phyloP scores from a whole-genome alignment of 1,140 invertebrate species.

The Piezodorus guildinii region DNA sequence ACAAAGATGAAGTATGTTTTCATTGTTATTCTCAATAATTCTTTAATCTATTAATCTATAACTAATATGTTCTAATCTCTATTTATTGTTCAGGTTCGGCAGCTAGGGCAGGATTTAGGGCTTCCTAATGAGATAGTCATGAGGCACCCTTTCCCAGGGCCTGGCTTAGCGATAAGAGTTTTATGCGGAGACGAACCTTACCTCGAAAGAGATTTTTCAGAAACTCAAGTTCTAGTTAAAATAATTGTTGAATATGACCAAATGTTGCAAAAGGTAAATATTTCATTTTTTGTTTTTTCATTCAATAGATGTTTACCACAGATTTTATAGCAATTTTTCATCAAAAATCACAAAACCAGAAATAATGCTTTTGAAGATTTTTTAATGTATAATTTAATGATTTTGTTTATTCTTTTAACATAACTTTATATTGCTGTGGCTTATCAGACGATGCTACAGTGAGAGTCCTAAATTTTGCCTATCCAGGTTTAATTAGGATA shows the following conservation, averaged over 20 bases:
- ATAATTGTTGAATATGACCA: constrained; percentile 87
- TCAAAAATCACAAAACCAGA: no score
- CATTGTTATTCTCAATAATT: constrained; percentile 13
- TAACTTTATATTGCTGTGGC: no score
- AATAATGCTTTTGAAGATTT: no score
- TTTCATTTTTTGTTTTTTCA: no score
- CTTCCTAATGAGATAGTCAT: constrained; percentile 76
- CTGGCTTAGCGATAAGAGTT: constrained; percentile 87
- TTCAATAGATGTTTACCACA: no score
- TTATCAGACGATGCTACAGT: no score
- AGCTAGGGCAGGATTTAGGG: constrained; percentile 76
- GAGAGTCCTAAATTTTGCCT: no score
- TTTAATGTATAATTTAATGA: no score
- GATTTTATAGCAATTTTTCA: no score
- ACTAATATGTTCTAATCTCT: background rate
- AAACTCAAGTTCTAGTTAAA: constrained; percentile 87
- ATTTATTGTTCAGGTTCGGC: constrained; percentile 36
- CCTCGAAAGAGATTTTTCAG: constrained; percentile 88
- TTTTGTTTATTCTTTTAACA: background rate
- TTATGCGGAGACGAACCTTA: constrained; percentile 94
- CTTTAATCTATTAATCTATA: no score
- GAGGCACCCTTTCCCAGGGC: constrained; percentile 94
- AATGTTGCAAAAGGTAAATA: constrained; percentile 68
- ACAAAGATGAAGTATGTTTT: constrained; percentile 90
- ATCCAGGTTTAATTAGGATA: no score